phyloP scores from a whole-genome alignment of 2,888 invertebrate species.

The Brachypalpus laphriformis region DNA sequence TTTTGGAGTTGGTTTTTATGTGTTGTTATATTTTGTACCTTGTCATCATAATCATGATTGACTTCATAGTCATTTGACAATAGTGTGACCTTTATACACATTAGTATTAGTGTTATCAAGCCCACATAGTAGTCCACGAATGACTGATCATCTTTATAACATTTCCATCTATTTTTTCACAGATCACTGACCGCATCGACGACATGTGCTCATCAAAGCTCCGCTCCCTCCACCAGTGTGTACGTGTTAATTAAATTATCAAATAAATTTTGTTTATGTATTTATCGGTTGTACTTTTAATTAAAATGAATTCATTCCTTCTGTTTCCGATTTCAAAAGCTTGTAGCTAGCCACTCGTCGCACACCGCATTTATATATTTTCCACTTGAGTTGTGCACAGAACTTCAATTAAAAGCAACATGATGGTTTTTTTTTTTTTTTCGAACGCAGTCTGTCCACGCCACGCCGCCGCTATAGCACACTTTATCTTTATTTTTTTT shows the following conservation, averaged over 20 bases:
- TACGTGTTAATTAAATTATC: constrained; percentile 22
- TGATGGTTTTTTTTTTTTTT: neutral
- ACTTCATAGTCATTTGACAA: no score
- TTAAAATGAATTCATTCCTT: neutral
- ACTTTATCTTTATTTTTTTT: neutral
- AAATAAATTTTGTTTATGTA: neutral
- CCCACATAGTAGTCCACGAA: no score
- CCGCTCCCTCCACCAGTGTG: neutral
- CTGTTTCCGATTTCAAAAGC: neutral
- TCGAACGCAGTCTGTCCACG: neutral
- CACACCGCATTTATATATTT: neutral
- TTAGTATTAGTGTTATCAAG: no score
- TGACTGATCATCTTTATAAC: neutral
- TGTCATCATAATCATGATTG: no score
- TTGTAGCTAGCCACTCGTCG: neutral
- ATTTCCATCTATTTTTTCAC: neutral
- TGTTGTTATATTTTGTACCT: no score
- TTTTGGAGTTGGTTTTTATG: no score
- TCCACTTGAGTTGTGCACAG: constrained; percentile 16
- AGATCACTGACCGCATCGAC: neutral
- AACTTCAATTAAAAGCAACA: constrained; percentile 31
- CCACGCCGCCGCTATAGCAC: neutral
- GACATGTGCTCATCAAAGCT: neutral
- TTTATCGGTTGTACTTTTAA: neutral
- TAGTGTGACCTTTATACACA: no score